These are phyloP conservation scores for Emmelina monodactyla DNA, from an alignment of 2,888 invertebrate species.

Conservation along the genomic window DNA sequence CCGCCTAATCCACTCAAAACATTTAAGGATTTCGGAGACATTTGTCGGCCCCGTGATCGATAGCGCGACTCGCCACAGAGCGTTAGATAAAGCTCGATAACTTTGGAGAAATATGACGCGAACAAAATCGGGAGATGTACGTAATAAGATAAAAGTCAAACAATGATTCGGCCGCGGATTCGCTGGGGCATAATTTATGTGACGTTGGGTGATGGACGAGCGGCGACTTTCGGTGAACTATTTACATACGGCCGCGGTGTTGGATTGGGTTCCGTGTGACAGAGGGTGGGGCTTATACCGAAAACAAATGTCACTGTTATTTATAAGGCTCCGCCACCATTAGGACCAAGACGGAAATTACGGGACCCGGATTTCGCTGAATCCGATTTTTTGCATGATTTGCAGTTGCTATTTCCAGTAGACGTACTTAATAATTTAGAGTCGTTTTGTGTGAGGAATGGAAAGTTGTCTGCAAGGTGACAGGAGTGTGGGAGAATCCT, in stretches of 20 bases:
- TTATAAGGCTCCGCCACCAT: constrained; percentile 60
- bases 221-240: constrained; percentile 67
- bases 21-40: constrained; percentile 58
- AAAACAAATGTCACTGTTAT: constrained; percentile 66
- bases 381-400: background rate
- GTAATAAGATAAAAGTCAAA: constrained; percentile 68
- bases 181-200: constrained; percentile 68
- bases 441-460: constrained; percentile 18
- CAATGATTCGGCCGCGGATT: constrained; percentile 67
- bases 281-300: constrained; percentile 65
- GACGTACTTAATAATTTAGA: constrained; percentile 3
- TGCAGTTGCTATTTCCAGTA: too few relatives aligned
- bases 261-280: constrained; percentile 64
- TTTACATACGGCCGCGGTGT: constrained; percentile 63
- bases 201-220: constrained; percentile 66
- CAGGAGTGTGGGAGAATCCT: too few relatives aligned
- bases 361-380: constrained; percentile 8
- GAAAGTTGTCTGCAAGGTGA: constrained; percentile 11
- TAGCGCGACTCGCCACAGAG: constrained; percentile 61
- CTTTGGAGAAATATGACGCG: constrained; percentile 66
- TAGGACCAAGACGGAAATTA: constrained; percentile 55
- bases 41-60: constrained; percentile 62
- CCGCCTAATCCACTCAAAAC: constrained; percentile 63
- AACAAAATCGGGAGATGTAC: constrained; percentile 67
- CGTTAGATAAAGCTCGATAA: constrained; percentile 66